Base-by-base conservation (phyloP, 1,140 invertebrate species). In the Magallana ariakensis region DNA sequence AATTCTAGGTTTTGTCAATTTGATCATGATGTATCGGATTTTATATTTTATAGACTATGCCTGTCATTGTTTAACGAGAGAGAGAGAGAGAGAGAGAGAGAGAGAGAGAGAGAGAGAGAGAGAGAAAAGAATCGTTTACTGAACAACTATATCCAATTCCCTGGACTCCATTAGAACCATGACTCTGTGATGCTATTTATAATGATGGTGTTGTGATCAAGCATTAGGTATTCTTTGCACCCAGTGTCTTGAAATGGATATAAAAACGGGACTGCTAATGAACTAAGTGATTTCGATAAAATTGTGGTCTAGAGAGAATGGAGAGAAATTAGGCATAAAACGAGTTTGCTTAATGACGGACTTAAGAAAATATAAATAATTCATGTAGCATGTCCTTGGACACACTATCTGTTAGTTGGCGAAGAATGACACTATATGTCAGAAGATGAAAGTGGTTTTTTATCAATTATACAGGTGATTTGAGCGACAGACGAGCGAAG, bases 231-330 rank as follows among this genome's bases (percentile, higher is more conserved):
- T 62, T 62, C 58, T 5, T 62, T n/a, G 58, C 58, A 62, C 58
- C 58, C 16, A 62, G 58, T 62, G 58, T 7, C 58, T 62, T 19
- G n/a, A 62, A 62, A 62, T 62, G 16, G 58, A 62, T n/a, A 62
- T 62, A 62, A 62, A 46, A 62, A 62, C 16, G 58, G 19, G 58
- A 62, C 58, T 62, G 58, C 58, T 62, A 62, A 62, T 62, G 58
- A 62, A 62, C 58, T 62, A 62, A 62, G 58, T 62, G 58, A 62
- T 62, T 62, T 62, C 58, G 58, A 62, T 62, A 62, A 62, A 62
- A 62, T 62, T 19, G 58, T 62, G 19, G 58, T 62, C 16, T 62
- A 16, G 58, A 62, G 15, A 62, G 58, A 62, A 62, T 62, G 15
- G 58, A 62, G 58, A 62, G 16, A 62, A 62, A 62, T 62, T 16